phyloP scores from a whole-genome alignment of 2,113 vertebrate species.

The Bungarus multicinctus region DNA sequence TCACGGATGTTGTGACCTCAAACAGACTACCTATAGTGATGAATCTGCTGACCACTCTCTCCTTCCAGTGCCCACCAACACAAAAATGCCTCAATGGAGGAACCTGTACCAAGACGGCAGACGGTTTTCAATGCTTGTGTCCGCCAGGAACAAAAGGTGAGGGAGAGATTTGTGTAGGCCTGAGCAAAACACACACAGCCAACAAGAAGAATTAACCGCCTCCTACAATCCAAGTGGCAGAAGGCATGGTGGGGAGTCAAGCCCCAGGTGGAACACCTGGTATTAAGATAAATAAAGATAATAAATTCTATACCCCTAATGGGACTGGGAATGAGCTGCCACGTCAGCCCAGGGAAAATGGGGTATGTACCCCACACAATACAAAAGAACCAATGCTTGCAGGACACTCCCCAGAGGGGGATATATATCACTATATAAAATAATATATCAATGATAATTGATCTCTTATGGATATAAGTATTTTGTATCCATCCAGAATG shows the following conservation, averaged over 20 bases:
- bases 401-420: background rate
- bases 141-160: slow-evolving; percentile 53
- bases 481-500: background rate
- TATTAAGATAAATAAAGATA: background rate
- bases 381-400: background rate
- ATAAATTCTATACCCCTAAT: background rate
- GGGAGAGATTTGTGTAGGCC: background rate
- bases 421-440: background rate
- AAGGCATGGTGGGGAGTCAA: background rate
- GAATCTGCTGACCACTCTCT: slow-evolving; percentile 14
- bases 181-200: too few species aligned
- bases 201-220: background rate
- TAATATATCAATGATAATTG: background rate
- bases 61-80: slow-evolving; percentile 49
- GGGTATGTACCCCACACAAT: background rate
- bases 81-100: slow-evolving; percentile 46
- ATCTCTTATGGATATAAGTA: background rate
- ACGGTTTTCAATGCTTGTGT: slow-evolving; percentile 53
- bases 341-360: background rate
- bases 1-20: background rate
- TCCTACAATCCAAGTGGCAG: background rate
- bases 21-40: too few species aligned
- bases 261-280: background rate
- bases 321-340: background rate
- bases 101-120: slow-evolving; percentile 37